These are phyloP conservation scores for Poliocrania exsul DNA, from an alignment of 2,797 vertebrate species.

Conservation along the genomic window DNA sequence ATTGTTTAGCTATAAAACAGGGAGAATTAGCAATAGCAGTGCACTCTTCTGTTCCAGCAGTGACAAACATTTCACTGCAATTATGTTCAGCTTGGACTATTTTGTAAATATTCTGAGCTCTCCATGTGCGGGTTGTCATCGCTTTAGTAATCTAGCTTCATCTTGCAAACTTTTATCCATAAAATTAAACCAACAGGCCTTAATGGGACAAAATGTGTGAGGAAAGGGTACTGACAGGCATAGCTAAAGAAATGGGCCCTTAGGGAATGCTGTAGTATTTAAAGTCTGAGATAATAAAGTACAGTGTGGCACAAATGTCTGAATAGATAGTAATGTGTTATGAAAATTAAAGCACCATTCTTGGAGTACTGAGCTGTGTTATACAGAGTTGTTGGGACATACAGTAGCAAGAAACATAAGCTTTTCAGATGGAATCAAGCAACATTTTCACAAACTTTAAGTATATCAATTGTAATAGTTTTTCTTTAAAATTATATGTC, in stretches of 20 bases:
- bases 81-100: conserved; percentile 13
- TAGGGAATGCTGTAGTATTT: neutral
- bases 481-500: neutral
- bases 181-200: neutral
- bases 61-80: conserved; percentile 22
- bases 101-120: conserved; percentile 13
- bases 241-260: neutral
- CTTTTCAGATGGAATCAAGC: neutral
- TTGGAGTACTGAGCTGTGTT: neutral
- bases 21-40: neutral
- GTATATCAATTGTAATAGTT: neutral
- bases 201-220: neutral
- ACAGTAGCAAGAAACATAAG: neutral
- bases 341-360: neutral
- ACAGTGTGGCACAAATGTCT: neutral
- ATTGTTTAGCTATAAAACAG: neutral
- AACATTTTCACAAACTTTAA: neutral
- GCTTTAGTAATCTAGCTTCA: neutral
- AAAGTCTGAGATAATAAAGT: neutral
- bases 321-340: neutral
- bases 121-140: neutral
- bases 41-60: neutral
- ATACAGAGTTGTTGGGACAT: neutral
- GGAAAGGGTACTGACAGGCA: neutral
- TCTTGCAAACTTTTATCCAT: conserved; percentile 7